Evolutionary conservation across 2,888 invertebrate species (phyloP).

Genomic region (Scaptomyza flava): DNA sequence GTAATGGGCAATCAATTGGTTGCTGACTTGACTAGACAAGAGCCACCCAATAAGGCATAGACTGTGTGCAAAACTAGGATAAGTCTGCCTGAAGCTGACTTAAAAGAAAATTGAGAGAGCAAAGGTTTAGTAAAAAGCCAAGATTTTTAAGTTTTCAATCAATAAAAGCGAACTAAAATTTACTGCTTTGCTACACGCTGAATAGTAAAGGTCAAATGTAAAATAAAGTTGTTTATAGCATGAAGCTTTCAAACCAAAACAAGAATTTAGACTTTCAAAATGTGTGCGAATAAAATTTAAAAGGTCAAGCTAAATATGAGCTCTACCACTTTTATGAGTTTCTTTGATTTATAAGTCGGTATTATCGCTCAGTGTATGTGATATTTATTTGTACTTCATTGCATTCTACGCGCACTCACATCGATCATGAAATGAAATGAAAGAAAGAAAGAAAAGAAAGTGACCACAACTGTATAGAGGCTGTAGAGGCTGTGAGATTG

Average conservation of each 20-base stretch:
- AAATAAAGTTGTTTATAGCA: no score
- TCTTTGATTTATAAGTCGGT: neutral
- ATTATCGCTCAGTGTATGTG: slow-evolving; percentile 30
- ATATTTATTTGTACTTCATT: slow-evolving; percentile 39
- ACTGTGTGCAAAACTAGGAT: slow-evolving; percentile 19
- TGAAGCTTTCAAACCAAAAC: neutral
- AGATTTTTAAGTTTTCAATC: no score
- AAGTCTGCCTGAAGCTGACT: no score
- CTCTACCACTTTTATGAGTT: neutral
- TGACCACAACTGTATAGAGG: slow-evolving; percentile 56
- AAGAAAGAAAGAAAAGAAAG: slow-evolving; percentile 69
- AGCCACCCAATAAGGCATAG: slow-evolving; percentile 11
- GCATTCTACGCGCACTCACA: slow-evolving; percentile 57
- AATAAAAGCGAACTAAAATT: no score
- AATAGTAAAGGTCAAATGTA: no score
- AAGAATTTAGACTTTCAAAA: neutral
- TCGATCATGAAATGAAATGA: slow-evolving; percentile 70
- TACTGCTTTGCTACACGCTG: no score
- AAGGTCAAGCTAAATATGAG: neutral
- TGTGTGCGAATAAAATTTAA: neutral
- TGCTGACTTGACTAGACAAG: slow-evolving; percentile 13
- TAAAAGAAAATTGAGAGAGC: no score
- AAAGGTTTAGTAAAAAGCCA: no score
- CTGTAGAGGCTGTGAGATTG: slow-evolving; percentile 24
- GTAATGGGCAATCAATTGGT: slow-evolving; percentile 36